phyloP scores from a whole-genome alignment of 2,797 vertebrate species.

The Sebastes trivittatus region DNA sequence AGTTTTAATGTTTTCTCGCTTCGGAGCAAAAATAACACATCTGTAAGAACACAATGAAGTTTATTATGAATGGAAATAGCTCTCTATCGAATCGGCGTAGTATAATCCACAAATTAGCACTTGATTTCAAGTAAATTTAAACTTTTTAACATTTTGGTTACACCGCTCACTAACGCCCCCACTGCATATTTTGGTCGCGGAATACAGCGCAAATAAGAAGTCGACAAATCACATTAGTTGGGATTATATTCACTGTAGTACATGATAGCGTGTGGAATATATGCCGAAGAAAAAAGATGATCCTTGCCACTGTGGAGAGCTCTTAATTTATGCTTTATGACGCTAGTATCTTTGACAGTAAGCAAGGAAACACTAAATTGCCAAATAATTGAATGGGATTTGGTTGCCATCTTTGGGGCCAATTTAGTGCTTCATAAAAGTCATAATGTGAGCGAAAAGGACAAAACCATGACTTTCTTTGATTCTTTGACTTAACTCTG shows the following conservation, averaged over 20 bases:
- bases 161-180: background rate
- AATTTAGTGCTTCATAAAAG: background rate
- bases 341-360: fast-evolving
- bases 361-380: background rate
- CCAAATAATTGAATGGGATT: background rate
- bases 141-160: slow-evolving; percentile 40
- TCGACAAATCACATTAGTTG: background rate
- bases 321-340: background rate
- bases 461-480: background rate
- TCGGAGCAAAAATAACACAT: fast-evolving
- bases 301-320: fast-evolving
- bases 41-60: fast-evolving
- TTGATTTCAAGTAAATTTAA: background rate
- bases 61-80: fast-evolving
- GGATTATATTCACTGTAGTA: fast-evolving
- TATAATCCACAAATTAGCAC: fast-evolving
- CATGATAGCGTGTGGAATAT: fast-evolving
- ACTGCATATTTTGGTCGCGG: background rate
- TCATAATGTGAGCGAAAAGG: background rate
- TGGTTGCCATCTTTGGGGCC: background rate
- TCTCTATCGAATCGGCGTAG: background rate
- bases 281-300: background rate
- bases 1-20: background rate
- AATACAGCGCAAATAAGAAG: background rate
- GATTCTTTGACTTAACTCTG: background rate